Percentiles rank a stretch among this genome's conserved stretches.
phyloP scores from a whole-genome alignment of 2,888 invertebrate genomes.

The Lamproptera curius region DNA sequence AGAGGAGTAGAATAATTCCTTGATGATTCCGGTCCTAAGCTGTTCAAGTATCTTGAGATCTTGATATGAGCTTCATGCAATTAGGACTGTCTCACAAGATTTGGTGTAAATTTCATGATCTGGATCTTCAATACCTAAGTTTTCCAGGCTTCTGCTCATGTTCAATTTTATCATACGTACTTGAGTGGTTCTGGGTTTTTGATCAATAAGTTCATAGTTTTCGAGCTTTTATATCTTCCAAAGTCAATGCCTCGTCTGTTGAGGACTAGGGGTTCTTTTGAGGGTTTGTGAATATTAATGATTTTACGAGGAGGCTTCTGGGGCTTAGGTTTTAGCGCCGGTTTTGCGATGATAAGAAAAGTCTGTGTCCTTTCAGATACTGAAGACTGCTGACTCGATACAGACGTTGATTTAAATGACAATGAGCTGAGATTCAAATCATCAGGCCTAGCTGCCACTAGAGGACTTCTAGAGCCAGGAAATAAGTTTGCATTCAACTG shows the following conservation, averaged over 20 bases:
- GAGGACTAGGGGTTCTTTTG: constrained; percentile 56
- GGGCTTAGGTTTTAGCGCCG: constrained; percentile 80
- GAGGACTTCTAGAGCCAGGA: constrained; percentile 88
- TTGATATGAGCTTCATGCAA: constrained; percentile 69
- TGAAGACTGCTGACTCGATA: constrained; percentile 60
- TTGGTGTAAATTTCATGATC: constrained; percentile 82
- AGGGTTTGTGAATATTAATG: constrained; percentile 61
- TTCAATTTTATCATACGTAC: constrained; percentile 87
- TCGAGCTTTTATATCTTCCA: constrained; percentile 75
- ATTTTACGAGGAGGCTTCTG: constrained; percentile 81
- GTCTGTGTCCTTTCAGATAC: constrained; percentile 60
- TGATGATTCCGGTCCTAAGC: constrained; percentile 67
- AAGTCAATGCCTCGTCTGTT: constrained; percentile 66
- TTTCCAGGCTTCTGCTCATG: constrained; percentile 88
- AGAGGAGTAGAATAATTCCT: constrained; percentile 76
- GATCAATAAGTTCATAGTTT: constrained; percentile 71
- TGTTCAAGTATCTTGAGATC: constrained; percentile 71
- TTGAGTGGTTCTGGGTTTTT: constrained; percentile 58
- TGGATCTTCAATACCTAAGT: constrained; percentile 87
- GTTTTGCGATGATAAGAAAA: constrained; percentile 72
- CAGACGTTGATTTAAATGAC: constrained; percentile 65
- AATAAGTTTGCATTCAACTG: constrained; percentile 87
- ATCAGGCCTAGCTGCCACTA: constrained; percentile 80
- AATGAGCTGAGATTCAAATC: constrained; percentile 66
- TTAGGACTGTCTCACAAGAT: constrained; percentile 66